phyloP scores from a whole-genome alignment of 2,113 vertebrate species.

The Hippocampus zosterae region DNA sequence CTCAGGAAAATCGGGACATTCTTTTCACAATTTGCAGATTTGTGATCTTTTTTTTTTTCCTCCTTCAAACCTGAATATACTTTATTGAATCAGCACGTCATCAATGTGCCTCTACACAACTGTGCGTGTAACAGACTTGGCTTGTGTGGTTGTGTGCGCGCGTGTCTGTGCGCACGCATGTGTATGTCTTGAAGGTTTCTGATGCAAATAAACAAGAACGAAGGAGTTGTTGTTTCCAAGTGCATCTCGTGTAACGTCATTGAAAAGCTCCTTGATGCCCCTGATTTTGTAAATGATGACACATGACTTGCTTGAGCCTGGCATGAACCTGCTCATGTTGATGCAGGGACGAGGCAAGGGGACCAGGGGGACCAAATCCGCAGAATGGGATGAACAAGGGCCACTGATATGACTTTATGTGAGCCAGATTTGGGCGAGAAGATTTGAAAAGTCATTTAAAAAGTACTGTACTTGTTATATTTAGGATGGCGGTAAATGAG shows the following conservation, averaged over 20 bases:
- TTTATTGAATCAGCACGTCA: slow-evolving; percentile 16
- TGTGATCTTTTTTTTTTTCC: neutral
- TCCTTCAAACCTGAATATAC: too few species aligned
- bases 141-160: neutral
- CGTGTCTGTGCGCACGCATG: slow-evolving; percentile 5
- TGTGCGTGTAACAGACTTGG: neutral
- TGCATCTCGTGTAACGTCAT: neutral
- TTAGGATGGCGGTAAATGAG: too few species aligned
- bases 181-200: slow-evolving; percentile 32
- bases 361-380: too few species aligned
- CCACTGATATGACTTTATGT: too few species aligned
- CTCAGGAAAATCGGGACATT: slow-evolving; percentile 2
- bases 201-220: slow-evolving; percentile 11
- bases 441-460: too few species aligned
- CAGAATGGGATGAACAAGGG: too few species aligned
- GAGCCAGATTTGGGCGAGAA: too few species aligned
- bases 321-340: too few species aligned
- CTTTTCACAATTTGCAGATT: neutral
- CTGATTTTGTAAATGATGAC: too few species aligned
- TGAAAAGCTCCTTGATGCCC: neutral
- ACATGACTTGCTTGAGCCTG: too few species aligned
- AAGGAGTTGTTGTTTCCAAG: neutral
- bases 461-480: too few species aligned
- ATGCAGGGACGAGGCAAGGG: too few species aligned
- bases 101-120: slow-evolving; percentile 19